Base-by-base conservation (phyloP, 2,113 vertebrate species). In the Coreoperca whiteheadi region DNA sequence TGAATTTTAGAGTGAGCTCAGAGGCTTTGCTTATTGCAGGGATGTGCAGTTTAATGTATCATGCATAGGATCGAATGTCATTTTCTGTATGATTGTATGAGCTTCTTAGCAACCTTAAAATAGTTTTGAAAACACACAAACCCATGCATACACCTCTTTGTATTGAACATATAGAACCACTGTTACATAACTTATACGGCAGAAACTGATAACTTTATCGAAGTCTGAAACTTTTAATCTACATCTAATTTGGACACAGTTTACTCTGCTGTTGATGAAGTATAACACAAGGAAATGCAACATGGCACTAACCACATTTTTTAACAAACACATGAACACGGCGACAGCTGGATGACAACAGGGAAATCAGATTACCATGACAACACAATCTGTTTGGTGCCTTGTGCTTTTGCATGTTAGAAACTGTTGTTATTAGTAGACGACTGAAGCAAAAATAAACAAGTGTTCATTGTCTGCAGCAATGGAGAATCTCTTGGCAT, bases 301-400 rank as follows among this genome's bases (percentile, higher is more conserved):
- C 4, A 10, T 73, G 69, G 41, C 82, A 56, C 70, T 68, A 75
- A 84, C 32, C 66, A 65, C 59, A 61, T 77, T 77, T 84, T 18
- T 77, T 61, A 82, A 65, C 46, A 68, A 65, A 64, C 50, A 41
- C 53, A 60, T 74, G 56, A 84, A 72, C 80, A 77, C 3, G 0
- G 70, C 9, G 16, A 82, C 90, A 90, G 83, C 87, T 91, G 90
- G 82, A 86, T 85, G 82, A 89, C 76, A 77, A 79, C 66, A 74
- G 60, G 69, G 84, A 84, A 89, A 90, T 86, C 81, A 70, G 69
- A 89, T 90, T 89, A 88, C 10, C 81, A 81, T 89, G 91, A 89
- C 78, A 71, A 76, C 78, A 79, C 87, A 89, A 80, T 91, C 87
- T 93, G 89, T 83, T 92, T 79, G 25, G 21, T 77, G 74, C 32